Conservation (phyloP, 1,140 invertebrate genomes). For the Cyrtorhinus lividipennis region DNA sequence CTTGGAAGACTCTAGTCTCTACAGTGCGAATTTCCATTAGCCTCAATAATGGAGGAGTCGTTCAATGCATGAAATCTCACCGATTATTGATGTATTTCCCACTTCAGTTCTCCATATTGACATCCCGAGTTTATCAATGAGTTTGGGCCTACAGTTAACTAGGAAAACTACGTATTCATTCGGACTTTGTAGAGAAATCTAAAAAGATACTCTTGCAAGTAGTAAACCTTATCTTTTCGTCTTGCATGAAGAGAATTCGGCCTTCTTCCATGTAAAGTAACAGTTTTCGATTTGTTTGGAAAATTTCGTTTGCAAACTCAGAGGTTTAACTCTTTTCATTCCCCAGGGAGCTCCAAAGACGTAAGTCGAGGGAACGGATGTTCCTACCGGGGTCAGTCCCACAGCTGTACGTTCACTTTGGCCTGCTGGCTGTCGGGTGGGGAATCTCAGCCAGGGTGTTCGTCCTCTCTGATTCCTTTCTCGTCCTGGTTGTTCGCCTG, state of each 20-base stretch:
- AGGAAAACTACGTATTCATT: too few relatives aligned
- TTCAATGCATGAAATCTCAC: too few relatives aligned
- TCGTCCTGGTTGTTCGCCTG: constrained; percentile 48
- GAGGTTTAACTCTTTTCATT: not conserved
- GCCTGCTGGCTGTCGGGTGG: constrained; percentile 57
- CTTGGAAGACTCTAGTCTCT: not conserved
- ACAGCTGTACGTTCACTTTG: constrained; percentile 48
- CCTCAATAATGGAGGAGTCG: too few relatives aligned
- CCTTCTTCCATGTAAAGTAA: not conserved
- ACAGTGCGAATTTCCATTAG: not conserved
- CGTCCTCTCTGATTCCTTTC: constrained; percentile 28
- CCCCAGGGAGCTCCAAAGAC: not conserved
- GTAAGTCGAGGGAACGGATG: constrained; percentile 32
- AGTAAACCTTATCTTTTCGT: not conserved
- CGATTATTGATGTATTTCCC: too few relatives aligned
- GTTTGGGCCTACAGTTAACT: too few relatives aligned
- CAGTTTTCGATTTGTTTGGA: not conserved
- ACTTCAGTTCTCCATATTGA: too few relatives aligned
- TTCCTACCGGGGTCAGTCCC: constrained; percentile 36
- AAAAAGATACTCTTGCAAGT: too few relatives aligned
- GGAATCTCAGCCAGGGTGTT: constrained; percentile 40
- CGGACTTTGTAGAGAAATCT: not conserved
- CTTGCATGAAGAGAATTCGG: not conserved
- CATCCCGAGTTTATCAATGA: too few relatives aligned
- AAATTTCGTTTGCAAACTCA: not conserved